Conservation (phyloP, 2,113 vertebrate genomes). For the Noturus placidus region DNA sequence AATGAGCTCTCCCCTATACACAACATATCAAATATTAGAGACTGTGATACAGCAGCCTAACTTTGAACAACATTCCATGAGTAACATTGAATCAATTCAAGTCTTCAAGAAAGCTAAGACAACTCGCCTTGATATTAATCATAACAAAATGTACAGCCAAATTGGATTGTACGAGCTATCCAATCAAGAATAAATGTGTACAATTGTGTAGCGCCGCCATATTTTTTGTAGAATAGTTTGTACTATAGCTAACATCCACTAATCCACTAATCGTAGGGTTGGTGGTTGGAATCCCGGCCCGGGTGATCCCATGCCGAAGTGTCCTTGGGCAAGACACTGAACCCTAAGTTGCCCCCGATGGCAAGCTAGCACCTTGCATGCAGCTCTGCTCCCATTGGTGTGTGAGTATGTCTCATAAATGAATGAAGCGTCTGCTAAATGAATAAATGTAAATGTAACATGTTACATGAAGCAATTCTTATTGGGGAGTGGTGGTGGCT, state of each 20-base stretch:
- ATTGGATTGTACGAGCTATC: too few relatives aligned
- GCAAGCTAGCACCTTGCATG: too few relatives aligned
- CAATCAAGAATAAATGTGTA: neutral
- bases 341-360: too few relatives aligned
- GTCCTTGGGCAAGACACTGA: too few relatives aligned
- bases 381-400: too few relatives aligned
- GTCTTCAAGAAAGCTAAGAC: neutral
- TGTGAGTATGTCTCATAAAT: too few relatives aligned
- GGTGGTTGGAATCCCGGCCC: too few relatives aligned
- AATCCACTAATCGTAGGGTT: too few relatives aligned
- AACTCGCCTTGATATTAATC: neutral
- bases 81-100: neutral
- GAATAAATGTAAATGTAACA: too few relatives aligned
- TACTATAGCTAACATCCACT: neutral
- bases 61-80: neutral
- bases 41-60: neutral
- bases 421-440: too few relatives aligned
- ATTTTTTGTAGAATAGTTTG: neutral
- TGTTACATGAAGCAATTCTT: neutral
- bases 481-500: too few relatives aligned
- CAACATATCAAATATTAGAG: neutral
- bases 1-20: neutral
- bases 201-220: neutral
- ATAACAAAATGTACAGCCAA: neutral
- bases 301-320: too few relatives aligned